Base-by-base conservation (phyloP, 1,140 invertebrate species). In the Oryctes rhinoceros region DNA sequence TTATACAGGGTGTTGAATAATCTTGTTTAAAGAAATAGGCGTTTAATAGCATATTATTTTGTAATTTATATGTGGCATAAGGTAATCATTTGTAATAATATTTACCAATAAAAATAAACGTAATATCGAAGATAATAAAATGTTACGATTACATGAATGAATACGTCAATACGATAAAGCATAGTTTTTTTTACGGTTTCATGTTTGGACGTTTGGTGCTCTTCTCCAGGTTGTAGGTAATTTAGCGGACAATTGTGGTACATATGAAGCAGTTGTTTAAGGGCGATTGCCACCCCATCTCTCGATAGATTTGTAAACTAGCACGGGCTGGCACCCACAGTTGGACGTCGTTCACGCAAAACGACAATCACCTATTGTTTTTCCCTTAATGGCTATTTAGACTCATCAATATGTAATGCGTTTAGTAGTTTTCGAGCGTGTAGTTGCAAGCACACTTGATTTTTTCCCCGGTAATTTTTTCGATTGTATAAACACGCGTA, bases 381-480 rank as follows among this genome's bases (percentile, higher is more conserved):
- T 67, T 78, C 81, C 81, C 80, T 71, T 81, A 81, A 82, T 82
- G 80, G 78, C 80, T 77, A 80, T 82, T 82, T 82, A 79, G 78
- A 79, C 47, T 65, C 78, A 81, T 82, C 81, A 82, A 82, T 82
- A 81, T 82, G 81, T 82, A 81, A 82, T 82, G 49, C 59, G 59
- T 71, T 39, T 47, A 76, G 37, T 74, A 35, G 20, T 74, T 74
- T 74, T 44, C 5, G 9, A 44, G 39, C 39, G 39, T 44, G 9
- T 44, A 44, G 71, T 35, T 24, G 1, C 15, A 30, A 24, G 37
- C 71, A 24, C 71, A 76, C 37, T 76, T 76, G 74, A 44, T 37
- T 76, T 76, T 76, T 76, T 44, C 37, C 44, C 20, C 65, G 65
- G 20, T 13, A 15, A 18, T 53, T 53, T 18, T 53, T 53, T 18